Base-by-base conservation (phyloP, 2,797 vertebrate genomes). In the Falco concolor region DNA sequence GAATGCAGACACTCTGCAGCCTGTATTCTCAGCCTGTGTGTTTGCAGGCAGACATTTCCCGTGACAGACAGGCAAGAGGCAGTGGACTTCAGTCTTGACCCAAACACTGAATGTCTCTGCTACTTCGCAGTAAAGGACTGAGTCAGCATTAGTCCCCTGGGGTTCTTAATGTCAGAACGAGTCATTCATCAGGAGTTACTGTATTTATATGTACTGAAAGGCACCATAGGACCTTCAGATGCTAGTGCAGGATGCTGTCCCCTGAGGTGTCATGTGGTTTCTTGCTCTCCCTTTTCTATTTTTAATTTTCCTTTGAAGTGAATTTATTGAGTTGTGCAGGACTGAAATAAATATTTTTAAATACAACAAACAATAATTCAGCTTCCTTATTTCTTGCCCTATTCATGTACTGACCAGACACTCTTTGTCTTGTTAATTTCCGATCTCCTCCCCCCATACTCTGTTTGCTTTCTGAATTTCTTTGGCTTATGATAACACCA, bases 221-320 rank as follows among this genome's bases (percentile, higher is more conserved):
- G 56, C 18, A 53, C 44, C 53, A 25, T 10, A 38, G 38, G 45
- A 8, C 85, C 69, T 75, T 87, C 65, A 50, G 25, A 44, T 70
- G 49, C n/a, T 36, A 68, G 40, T 52, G 36, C 40, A 78, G 61
- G 52, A 79, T 86, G 22, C 54, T 84, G 2, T 83, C 53, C 38
- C 49, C 93, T 77, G 53, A 80, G 45, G 22, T 77, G 16, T 80
- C 32, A 27, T 42, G 68, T 61, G 32, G 24, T 53, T 63, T 93
- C 63, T 92, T 86, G 53, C 42, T 69, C 40, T 73, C 25, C 45
- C 24, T 34, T 84, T 83, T 65, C 85, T 96, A 17, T 91, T 90
- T 96, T 93, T 95, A 73, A 32, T 84, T 94, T 72, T 15, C 18
- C 25, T 95, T 95, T 94, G 86, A 92, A 90, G n/a, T 50, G 11